Evolutionary conservation across 2,113 vertebrate species (phyloP).

Genomic region (Microtus oregoni): DNA sequence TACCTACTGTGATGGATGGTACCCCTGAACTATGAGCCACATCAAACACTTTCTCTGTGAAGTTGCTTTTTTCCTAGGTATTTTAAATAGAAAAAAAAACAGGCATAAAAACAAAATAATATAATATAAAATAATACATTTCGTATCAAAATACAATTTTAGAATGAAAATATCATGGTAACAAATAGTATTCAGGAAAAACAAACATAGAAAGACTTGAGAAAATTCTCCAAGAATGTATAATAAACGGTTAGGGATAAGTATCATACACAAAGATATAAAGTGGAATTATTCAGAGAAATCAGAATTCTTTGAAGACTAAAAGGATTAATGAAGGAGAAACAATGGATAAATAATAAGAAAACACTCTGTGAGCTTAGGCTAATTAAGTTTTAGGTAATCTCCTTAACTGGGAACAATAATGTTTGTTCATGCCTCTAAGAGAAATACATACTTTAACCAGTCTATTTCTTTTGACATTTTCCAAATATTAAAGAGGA

Average conservation of each 20-base stretch:
- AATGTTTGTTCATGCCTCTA: constrained; percentile 70
- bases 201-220: constrained; percentile 1
- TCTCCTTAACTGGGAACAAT: constrained; percentile 56
- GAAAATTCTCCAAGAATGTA: background rate
- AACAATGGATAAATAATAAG: constrained; percentile 51
- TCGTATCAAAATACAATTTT: background rate
- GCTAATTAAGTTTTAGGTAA: constrained; percentile 75
- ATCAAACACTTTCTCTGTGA: background rate
- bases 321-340: constrained; percentile 64
- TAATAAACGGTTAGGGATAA: background rate
- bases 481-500: constrained; percentile 76
- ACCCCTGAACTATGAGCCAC: background rate
- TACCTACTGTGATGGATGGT: background rate
- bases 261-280: background rate
- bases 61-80: background rate
- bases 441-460: constrained; percentile 69
- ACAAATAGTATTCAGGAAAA: background rate
- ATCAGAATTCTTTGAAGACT: constrained; percentile 5
- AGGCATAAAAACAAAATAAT: constrained; percentile 30
- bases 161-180: background rate
- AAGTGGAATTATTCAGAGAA: constrained; percentile 9
- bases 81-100: background rate
- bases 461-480: constrained; percentile 77
- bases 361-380: constrained; percentile 40
- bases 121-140: constrained; percentile 27